These are phyloP conservation scores for Ectemnius continuus DNA, from an alignment of 2,888 invertebrate species.

Conservation along the genomic window DNA sequence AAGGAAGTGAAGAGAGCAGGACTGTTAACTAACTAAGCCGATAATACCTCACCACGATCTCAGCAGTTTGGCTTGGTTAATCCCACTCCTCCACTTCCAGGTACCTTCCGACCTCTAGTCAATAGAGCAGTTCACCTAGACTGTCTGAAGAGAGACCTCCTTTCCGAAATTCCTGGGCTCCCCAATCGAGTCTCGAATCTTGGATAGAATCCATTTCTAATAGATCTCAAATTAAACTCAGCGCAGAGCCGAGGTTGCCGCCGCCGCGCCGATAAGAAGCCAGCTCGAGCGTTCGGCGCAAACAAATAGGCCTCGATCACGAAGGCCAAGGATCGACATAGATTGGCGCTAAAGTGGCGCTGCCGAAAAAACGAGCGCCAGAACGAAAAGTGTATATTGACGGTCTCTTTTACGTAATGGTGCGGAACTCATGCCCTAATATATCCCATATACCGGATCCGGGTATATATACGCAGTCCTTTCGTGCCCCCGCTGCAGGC, in stretches of 20 bases:
- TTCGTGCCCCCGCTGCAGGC: slow-evolving; percentile 53
- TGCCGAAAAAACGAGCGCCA: slow-evolving; percentile 20
- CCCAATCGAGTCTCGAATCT: too few relatives aligned
- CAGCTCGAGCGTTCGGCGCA: background rate
- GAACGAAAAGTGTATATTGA: slow-evolving; percentile 36
- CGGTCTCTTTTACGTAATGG: slow-evolving; percentile 49
- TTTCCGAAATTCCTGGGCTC: background rate
- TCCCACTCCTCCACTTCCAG: slow-evolving; percentile 65
- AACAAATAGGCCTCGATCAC: slow-evolving; percentile 8
- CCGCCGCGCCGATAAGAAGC: background rate
- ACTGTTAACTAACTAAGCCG: slow-evolving; percentile 62
- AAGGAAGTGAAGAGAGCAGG: slow-evolving; percentile 51
- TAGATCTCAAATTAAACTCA: background rate
- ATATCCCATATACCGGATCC: slow-evolving; percentile 56
- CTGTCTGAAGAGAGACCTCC: slow-evolving; percentile 6
- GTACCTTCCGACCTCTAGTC: slow-evolving; percentile 64
- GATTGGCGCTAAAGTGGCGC: background rate
- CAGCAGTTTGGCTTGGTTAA: slow-evolving; percentile 68
- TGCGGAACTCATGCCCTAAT: slow-evolving; percentile 59
- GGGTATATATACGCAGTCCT: slow-evolving; percentile 42
- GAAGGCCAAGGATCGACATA: background rate
- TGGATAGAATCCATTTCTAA: too few relatives aligned
- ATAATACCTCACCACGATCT: slow-evolving; percentile 68
- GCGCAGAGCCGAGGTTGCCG: background rate
- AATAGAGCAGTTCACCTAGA: slow-evolving; percentile 68